Base-by-base conservation (phyloP, 2,113 vertebrate genomes). In the Clinocottus analis region DNA sequence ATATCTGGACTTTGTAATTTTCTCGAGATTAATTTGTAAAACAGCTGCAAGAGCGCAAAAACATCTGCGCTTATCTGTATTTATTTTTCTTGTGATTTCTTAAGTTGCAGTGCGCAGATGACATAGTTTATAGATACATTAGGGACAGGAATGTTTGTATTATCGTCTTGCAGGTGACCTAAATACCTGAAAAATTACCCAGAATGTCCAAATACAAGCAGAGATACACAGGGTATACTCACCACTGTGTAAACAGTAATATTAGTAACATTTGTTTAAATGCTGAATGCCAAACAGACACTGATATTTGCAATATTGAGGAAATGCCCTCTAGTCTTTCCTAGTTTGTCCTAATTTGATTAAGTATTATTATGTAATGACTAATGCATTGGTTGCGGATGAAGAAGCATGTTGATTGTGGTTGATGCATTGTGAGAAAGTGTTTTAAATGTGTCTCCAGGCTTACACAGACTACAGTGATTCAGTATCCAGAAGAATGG, bases 381-480 rank as follows among this genome's bases (percentile, higher is more conserved):
- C 7, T 19, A 27, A 23, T 33, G 21, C 19, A 47, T 29, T 39
- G 27, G 25, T 60, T 33, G 1, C 2, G 17, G 5, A 72, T 39
- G 49, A 62, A 62, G 16, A 75, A 23, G 13, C 65, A 8, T 61
- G 29, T 13, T 66, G 47, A 1, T 58, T n/a, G 10, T 39, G 66
- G 33, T 65, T 69, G 27, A 51, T 85, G 5, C 17, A 49, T 71
- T 27, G 12, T 61, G 35, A 39, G 0, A 27, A 69, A 56, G 74
- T 55, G 56, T 79, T 35, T 83, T 65, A 13, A 59, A 53, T 83
- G 33, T 86, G 56, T 88, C 67, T 74, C n/a, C 87, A 99, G 98
- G 98, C 98, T 0, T 99, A 99, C 63, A 99, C 98, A 60, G 98
- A 99, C 93, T 99, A 99, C 91, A 99, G 98, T 55, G 98, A 99